Base-by-base conservation (phyloP, 2,113 vertebrate genomes). In the Zosterops hypoxanthus region DNA sequence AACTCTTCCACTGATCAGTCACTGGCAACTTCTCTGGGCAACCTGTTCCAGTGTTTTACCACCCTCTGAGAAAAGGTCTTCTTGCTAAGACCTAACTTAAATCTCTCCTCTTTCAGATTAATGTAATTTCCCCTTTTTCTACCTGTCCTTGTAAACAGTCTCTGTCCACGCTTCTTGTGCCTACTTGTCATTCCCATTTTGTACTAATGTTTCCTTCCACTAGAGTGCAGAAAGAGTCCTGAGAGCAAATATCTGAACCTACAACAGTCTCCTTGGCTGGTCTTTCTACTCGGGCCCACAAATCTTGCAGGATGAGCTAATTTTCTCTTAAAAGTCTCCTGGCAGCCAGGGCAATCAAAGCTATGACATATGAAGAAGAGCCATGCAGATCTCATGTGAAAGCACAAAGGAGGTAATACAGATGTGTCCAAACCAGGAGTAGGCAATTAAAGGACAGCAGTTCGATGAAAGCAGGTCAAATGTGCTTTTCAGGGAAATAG, bases 1-100 rank as follows among this genome's bases (percentile, higher is more conserved):
- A 47, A 31, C 15, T 12, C 16, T 53, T 75, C 21, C 47, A 41
- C n/a, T 16, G 13, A 9, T 31, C 0, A 0, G 14, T 13, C 46
- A 41, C 50, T 13, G 46, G 46, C n/a, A 60, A 9, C 14, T 41
- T 68, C n/a, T 31, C 28, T 34, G 47, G 11, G 11, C 29, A 82
- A 12, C 7, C 2, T 53, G 14, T 47, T n/a, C 24, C 39, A 26
- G 6, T 41, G 39, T 69, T 82, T 34, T 61, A 31, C 4, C 12
- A 55, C 2, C 6, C 11, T 19, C 8, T 65, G 31, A 44, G 33
- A 34, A 68, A 31, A 82, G 6, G 12, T 25, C 20, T 41, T 66
- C 39, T n/a, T 47, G 29, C 6, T 34, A 26, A 82, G 29, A 47
- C 26, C 24, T 34, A 61, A 41, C 10, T 5, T 47, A 61, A 76